Conservation (phyloP, 2,797 vertebrate genomes). For the Diceros bicornis region DNA sequence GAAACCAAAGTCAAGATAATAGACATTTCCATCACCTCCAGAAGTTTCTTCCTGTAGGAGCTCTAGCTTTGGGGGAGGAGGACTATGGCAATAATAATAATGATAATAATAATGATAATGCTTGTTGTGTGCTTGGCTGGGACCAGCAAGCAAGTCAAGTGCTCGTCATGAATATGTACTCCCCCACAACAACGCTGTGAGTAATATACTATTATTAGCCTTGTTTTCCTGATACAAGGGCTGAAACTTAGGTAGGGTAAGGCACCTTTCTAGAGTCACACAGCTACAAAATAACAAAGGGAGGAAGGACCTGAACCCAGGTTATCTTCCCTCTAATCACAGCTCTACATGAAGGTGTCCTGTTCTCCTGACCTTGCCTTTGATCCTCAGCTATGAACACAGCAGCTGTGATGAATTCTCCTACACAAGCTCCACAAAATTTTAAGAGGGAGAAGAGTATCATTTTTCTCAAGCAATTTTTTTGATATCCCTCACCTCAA, state of each 20-base stretch:
- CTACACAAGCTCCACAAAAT: neutral
- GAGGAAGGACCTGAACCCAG: neutral
- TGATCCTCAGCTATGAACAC: neutral
- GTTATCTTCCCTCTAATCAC: neutral
- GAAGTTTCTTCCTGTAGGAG: neutral
- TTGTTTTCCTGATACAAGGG: slow-evolving; percentile 19
- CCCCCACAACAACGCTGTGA: neutral
- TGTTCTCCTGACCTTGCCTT: neutral
- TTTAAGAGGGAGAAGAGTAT: neutral
- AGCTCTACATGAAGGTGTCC: neutral
- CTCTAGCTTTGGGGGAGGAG: neutral
- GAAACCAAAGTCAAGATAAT: neutral
- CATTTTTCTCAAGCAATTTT: neutral
- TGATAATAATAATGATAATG: neutral
- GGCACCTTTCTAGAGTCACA: neutral
- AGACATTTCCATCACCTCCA: neutral
- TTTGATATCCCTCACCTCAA: neutral
- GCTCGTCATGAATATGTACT: neutral
- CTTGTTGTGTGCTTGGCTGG: neutral
- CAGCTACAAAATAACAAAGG: neutral
- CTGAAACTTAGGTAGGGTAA: neutral
- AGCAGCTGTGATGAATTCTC: neutral
- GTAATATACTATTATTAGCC: neutral
- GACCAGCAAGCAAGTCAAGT: neutral
- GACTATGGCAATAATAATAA: neutral